Evolutionary conservation across 2,888 invertebrate genomes (phyloP), one percentile per base, ranked within the genome.

Genomic region (Drosophila greeni): DNA sequence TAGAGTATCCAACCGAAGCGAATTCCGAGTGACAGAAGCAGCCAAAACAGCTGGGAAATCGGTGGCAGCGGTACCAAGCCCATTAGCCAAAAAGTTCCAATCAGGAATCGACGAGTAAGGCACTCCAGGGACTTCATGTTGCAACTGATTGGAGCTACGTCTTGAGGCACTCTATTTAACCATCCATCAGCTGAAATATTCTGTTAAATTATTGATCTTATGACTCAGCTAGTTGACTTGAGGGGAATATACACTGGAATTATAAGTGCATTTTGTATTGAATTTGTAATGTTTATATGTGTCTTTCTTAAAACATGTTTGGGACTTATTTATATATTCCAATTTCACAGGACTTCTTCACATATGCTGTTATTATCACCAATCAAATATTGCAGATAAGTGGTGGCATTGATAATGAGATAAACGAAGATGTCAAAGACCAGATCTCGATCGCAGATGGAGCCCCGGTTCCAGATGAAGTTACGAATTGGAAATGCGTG

Each of bases 71-170:
- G 78, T 9, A 69, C 14, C 16, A 79, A 53, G 0, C 65, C 72
- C 67, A 70, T 47, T 8, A 66, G 11, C 60, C 75, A 71, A 20
- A 64, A 73, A 18, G 57, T 23, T 31, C 3, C 45, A 8, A 23
- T 5, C 8, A 79, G 37, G 23, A 49, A 57, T 8, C 72, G 68
- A 14, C 37, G 62, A 0, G 65, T 70, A 1, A 81, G 29, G 8
- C 43, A 45, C 48, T 73, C 72, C n/a, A 79, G 12, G 6, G 66
- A 68, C 7, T 66, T 71, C 78, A 81, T 83, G 16, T 31, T 62
- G 52, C 16, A 68, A 66, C 69, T 66, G 66, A 29, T 20, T 42
- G 9, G 12, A 5, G 18, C 18, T 36, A 6, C 3, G 0, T 16
- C 8, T 3, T 11, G 16, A 6, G 9, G 5, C 8, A 14, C 12